Evolutionary conservation across 2,113 vertebrate genomes (phyloP), one percentile per base, ranked within the genome.

Genomic region (Xiphophorus maculatus): DNA sequence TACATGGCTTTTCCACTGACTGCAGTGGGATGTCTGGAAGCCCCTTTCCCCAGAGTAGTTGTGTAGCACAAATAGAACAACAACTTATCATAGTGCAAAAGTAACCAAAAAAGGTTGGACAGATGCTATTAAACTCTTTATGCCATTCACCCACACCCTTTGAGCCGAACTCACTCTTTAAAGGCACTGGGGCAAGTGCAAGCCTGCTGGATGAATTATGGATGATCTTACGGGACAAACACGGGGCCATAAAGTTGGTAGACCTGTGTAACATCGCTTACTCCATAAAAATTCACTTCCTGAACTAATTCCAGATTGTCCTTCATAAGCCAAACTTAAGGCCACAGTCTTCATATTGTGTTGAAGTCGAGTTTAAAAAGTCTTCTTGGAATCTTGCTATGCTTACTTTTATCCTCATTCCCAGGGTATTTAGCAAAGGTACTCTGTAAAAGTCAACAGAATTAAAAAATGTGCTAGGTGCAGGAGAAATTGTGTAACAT

Each of bases 141-240:
- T 81, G 69, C 68, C 78, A 79, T 77, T 88, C 78, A 87, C 64
- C 71, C 71, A 63, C 83, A 72, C 28, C 32, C 66, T 71, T 63
- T 82, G 72, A 76, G 81, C 85, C 58, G 48, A 80, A 79, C 68
- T 83, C 44, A 32, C 84, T 76, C 65, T 66, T 65, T 79, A 78
- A 70, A 84, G 72, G 72, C 58, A 25, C 76, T 69, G 80, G 80
- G 87, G 80, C 85, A 87, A 83, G 84, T 86, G 77, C 82, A 83
- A 9, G 84, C 76, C 88, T 90, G 84, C 87, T 63, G n/a, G 79
- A 92, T 91, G 87, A 89, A 92, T 92, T 91, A 92, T 91, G 87
- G 73, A 92, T 90, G 79, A 73, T 84, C 84, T 81, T 84, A 69
- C 42, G 77, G 80, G 84, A 69, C 69, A 81, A 76, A 66, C 84